phyloP scores from a whole-genome alignment of 2,113 vertebrate genomes.

The Pandion haliaetus region DNA sequence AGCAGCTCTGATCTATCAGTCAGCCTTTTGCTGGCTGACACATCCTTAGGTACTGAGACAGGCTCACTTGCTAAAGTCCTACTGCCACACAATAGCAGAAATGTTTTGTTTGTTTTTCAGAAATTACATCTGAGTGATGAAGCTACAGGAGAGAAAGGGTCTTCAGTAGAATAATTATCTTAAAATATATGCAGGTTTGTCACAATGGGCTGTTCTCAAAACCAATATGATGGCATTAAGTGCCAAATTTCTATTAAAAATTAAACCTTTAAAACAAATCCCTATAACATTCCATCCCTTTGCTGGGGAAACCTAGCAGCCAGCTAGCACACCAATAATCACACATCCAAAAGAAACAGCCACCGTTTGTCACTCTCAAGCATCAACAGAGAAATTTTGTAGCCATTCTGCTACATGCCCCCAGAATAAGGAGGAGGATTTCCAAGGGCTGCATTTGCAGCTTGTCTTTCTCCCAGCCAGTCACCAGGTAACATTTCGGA shows the following conservation, averaged over 20 bases:
- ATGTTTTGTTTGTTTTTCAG: background rate
- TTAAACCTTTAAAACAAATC: background rate
- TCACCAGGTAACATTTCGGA: background rate
- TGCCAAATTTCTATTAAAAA: background rate
- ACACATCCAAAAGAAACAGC: background rate
- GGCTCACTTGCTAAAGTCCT: background rate
- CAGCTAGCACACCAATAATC: background rate
- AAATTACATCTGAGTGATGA: background rate
- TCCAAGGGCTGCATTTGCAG: background rate
- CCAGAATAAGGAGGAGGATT: background rate
- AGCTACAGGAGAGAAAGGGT: background rate
- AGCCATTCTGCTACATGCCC: fast-evolving
- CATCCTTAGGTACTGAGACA: background rate
- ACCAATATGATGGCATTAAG: background rate
- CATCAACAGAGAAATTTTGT: background rate
- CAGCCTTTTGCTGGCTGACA: background rate
- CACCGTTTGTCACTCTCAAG: background rate
- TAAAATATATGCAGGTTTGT: background rate
- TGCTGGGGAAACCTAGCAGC: background rate
- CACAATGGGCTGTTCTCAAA: background rate
- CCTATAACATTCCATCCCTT: background rate
- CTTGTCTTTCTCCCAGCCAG: background rate
- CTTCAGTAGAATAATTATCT: background rate
- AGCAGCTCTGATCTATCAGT: background rate
- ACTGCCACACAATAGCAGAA: background rate